A percentile compares a stretch with the other conserved stretches of the same genome.
phyloP scores from a whole-genome alignment of 2,888 invertebrate species.

The Hydraecia micacea region DNA sequence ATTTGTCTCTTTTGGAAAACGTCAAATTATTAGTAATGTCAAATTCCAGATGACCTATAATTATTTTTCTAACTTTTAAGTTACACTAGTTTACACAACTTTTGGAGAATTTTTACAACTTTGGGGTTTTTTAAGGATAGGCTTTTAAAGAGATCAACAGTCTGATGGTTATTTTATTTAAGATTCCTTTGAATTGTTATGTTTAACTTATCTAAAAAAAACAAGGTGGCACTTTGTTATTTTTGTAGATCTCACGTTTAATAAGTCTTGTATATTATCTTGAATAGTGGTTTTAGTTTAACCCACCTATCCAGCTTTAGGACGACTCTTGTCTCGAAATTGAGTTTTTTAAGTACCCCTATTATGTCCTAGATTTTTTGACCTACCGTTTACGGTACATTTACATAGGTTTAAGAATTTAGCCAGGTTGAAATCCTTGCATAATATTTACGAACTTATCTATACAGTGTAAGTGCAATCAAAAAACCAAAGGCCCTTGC shows the following conservation, averaged over 20 bases:
- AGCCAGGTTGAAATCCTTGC: neutral
- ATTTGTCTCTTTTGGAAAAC: neutral
- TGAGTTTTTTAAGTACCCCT: conserved; percentile 17
- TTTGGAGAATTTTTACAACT: conserved; percentile 1
- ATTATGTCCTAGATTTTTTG: conserved; percentile 1
- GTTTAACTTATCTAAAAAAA: neutral
- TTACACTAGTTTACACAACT: neutral
- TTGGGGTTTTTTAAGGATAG: neutral
- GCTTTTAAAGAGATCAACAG: neutral
- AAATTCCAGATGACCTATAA: neutral
- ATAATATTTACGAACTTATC: neutral
- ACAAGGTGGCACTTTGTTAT: neutral
- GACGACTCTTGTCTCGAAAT: conserved; percentile 27
- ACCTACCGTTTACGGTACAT: conserved; percentile 19
- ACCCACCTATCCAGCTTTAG: neutral
- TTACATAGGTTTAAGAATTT: neutral
- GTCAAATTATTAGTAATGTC: neutral
- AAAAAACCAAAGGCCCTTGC: neutral
- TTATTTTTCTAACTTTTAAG: neutral
- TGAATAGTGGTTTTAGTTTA: neutral
- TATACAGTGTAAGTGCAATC: too few relatives aligned
- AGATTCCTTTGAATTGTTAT: neutral
- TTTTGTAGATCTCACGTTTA: conserved; percentile 5
- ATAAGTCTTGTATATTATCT: neutral
- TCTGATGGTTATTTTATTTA: neutral